Conservation (phyloP, 2,113 vertebrate species). For the Microtus pennsylvanicus region DNA sequence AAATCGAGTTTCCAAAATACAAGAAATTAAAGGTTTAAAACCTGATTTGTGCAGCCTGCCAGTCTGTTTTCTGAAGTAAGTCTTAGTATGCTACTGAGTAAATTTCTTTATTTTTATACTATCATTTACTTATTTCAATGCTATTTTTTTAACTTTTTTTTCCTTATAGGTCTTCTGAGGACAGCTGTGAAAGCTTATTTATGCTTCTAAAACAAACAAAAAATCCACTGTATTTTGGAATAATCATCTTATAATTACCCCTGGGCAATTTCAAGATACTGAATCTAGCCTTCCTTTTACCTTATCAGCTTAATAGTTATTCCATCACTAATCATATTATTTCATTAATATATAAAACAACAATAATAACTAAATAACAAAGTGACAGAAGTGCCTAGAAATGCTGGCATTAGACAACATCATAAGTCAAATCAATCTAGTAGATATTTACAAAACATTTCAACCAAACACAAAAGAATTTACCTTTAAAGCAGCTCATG, state of each 20-base stretch:
- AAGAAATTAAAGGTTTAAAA: neutral
- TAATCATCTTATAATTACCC: neutral
- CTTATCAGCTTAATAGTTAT: neutral
- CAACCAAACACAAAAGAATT: neutral
- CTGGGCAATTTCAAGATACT: constrained; percentile 9
- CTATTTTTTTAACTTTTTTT: neutral
- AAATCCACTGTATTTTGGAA: neutral
- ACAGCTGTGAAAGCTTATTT: neutral
- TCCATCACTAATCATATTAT: constrained; percentile 16
- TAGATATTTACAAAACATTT: neutral
- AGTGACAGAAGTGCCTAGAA: neutral
- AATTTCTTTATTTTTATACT: neutral
- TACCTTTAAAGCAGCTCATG: neutral
- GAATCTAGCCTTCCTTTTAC: neutral
- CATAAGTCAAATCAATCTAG: neutral
- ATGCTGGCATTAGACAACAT: neutral
- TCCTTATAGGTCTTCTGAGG: constrained; percentile 1
- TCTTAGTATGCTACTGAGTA: neutral
- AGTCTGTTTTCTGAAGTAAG: neutral
- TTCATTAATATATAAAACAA: neutral
- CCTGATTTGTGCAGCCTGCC: neutral
- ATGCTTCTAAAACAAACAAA: constrained; percentile 1
- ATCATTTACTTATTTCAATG: neutral
- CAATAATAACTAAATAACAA: neutral
- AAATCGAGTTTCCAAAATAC: neutral